Evolutionary conservation across 2,888 invertebrate species (phyloP).

Genomic region (Drosophila robusta): DNA sequence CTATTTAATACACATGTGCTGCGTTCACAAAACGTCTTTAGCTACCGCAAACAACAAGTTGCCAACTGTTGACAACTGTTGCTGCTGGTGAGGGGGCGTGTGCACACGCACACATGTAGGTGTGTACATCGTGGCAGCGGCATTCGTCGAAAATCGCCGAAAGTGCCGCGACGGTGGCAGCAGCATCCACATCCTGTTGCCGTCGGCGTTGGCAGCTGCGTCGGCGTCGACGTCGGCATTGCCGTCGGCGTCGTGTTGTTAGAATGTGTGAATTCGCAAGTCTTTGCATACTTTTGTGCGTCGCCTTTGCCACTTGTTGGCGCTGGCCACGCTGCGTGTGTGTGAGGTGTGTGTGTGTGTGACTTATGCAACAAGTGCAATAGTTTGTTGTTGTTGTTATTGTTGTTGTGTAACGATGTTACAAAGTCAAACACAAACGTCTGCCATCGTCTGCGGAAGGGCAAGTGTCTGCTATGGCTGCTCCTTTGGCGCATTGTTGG

Average conservation of each 20-base stretch:
- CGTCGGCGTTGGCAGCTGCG: slow-evolving; percentile 25
- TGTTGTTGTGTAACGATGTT: slow-evolving; percentile 72
- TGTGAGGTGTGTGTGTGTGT: slow-evolving; percentile 35
- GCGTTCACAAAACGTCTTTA: slow-evolving; percentile 21
- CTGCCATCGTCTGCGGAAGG: slow-evolving; percentile 45
- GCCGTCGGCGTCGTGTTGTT: slow-evolving; percentile 45
- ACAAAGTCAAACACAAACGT: slow-evolving; percentile 77
- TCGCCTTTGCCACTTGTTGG: slow-evolving; percentile 74
- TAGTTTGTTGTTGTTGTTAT: slow-evolving; percentile 49
- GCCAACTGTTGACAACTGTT: slow-evolving; percentile 70
- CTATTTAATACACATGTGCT: background rate
- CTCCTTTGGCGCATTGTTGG: slow-evolving; percentile 62
- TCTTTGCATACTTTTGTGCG: slow-evolving; percentile 80
- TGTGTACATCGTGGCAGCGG: slow-evolving; percentile 34
- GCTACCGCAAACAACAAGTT: slow-evolving; percentile 60
- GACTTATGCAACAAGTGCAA: slow-evolving; percentile 77
- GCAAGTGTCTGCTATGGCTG: slow-evolving; percentile 49
- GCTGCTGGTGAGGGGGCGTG: slow-evolving; percentile 40
- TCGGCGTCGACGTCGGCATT: slow-evolving; percentile 27
- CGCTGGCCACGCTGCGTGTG: slow-evolving; percentile 25
- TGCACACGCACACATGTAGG: slow-evolving; percentile 12
- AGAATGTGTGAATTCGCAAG: slow-evolving; percentile 75
- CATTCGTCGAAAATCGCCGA: slow-evolving; percentile 73
- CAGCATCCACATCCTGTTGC: slow-evolving; percentile 47
- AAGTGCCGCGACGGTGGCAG: slow-evolving; percentile 63